phyloP scores from a whole-genome alignment of 2,888 invertebrate species.

The Calephelis perditalis region DNA sequence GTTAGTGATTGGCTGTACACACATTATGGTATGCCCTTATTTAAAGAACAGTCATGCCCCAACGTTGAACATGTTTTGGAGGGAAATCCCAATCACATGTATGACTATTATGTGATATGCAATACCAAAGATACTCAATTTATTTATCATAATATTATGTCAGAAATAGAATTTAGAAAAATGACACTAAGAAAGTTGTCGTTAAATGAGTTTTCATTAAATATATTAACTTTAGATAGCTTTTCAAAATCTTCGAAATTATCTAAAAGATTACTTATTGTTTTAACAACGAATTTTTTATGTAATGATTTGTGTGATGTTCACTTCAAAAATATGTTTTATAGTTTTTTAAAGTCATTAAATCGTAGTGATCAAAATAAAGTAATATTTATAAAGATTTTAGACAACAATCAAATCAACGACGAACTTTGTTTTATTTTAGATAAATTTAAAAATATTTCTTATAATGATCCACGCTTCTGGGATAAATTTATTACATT shows the following conservation, averaged over 20 bases:
- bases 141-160: slow-evolving; percentile 82
- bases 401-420: slow-evolving; percentile 68
- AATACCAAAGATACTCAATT: slow-evolving; percentile 88
- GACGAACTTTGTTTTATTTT: slow-evolving; percentile 65
- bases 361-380: slow-evolving; percentile 69
- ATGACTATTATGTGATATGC: slow-evolving; percentile 93
- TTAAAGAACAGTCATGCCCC: slow-evolving; percentile 83
- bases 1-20: slow-evolving; percentile 88
- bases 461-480: slow-evolving; percentile 88
- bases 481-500: slow-evolving; percentile 91
- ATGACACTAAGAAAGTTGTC: slow-evolving; percentile 85
- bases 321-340: slow-evolving; percentile 71
- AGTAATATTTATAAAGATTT: slow-evolving; percentile 66
- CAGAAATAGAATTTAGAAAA: slow-evolving; percentile 84
- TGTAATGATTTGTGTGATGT: slow-evolving; percentile 68
- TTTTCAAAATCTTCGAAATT: slow-evolving; percentile 70
- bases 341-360: slow-evolving; percentile 67
- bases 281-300: slow-evolving; percentile 78
- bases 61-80: slow-evolving; percentile 80
- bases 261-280: slow-evolving; percentile 76
- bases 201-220: slow-evolving; percentile 81
- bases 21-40: slow-evolving; percentile 86
- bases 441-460: slow-evolving; percentile 81
- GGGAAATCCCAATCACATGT: slow-evolving; percentile 84
- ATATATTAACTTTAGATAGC: slow-evolving; percentile 75